Base-by-base conservation (phyloP, 2,113 vertebrate species). In the Perognathus longimembris region DNA sequence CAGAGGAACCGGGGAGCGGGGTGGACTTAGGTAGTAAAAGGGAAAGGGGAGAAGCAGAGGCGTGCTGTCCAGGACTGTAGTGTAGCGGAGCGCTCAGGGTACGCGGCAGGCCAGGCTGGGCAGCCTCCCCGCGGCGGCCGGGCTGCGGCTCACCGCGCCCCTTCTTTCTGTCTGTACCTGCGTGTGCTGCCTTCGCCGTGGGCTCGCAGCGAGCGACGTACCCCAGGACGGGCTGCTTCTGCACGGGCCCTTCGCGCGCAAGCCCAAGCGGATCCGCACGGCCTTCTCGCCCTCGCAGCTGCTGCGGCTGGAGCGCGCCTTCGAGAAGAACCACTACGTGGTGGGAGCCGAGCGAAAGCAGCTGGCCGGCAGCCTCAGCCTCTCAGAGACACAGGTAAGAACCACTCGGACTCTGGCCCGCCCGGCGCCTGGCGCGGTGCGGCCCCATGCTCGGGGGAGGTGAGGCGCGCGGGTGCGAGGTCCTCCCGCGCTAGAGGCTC, bases 311-410 rank as follows among this genome's bases (percentile, higher is more conserved):
- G 99, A 99, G 80, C 95, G 99, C 73, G 99, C 99, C 97, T 99
- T 99, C 94, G 99, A 99, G 98, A 99, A 99, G 98, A 99, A 99
- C 96, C 99, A 99, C 97, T 99, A 99, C 95, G 99, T 99, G 87
- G 99, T 99, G 90, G 99, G 99, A 7, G 99, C 99, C 28, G 99
- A 99, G 96, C 97, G 99, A 96, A 99, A 99, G 97, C 99, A 99
- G 98, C 97, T 99, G 97, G 99, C 99, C 3, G 99, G 98, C 98
- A 99, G 99, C 97, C 98, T 99, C 96, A 99, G 98, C 96, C 97
- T 99, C 92, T 99, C 99, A 0, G 99, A 99, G 97, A 99, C 99
- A 0, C 99, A 99, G 99, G 99, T 98, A 97, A 96, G 26, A 0
- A 73, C 0, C 36, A 11, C 50, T 54, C 12, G 50, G 14, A 54